Conservation (phyloP, 2,797 vertebrate species). For the Hapalemur alaotrensis region DNA sequence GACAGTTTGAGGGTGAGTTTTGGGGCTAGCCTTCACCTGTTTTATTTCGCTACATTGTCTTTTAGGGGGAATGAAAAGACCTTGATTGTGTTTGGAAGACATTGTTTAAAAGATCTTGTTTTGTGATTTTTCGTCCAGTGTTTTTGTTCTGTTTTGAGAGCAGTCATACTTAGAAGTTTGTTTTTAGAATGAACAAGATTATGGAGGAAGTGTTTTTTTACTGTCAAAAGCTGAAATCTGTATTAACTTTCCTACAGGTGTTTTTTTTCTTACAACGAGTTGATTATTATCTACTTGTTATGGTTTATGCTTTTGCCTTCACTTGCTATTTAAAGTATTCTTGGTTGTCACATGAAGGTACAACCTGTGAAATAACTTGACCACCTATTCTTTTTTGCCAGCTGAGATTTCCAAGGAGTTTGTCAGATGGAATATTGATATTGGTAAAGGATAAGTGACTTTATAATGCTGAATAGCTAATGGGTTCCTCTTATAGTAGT, state of each 20-base stretch:
- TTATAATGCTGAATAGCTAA: neutral
- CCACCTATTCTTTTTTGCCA: neutral
- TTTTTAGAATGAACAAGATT: neutral
- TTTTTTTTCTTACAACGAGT: neutral
- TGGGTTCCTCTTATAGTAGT: neutral
- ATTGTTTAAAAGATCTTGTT: neutral
- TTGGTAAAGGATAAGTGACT: neutral
- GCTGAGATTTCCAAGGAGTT: neutral
- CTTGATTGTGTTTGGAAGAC: neutral
- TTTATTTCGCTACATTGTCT: neutral
- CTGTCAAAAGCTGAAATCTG: neutral
- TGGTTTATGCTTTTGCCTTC: neutral
- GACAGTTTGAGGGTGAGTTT: constrained; percentile 91
- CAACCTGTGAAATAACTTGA: neutral
- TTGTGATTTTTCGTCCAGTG: neutral
- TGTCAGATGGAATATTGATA: neutral
- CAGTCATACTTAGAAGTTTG: neutral
- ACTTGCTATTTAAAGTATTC: neutral
- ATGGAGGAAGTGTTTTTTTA: neutral
- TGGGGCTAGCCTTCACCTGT: neutral
- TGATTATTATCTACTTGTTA: neutral
- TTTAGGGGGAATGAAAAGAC: neutral
- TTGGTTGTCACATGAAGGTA: neutral
- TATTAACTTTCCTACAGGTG: neutral
- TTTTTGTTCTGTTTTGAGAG: constrained; percentile 1